Evolutionary conservation across 2,888 invertebrate species (phyloP), one percentile per base, ranked within the genome.

Genomic region (Podabrus alpinus): DNA sequence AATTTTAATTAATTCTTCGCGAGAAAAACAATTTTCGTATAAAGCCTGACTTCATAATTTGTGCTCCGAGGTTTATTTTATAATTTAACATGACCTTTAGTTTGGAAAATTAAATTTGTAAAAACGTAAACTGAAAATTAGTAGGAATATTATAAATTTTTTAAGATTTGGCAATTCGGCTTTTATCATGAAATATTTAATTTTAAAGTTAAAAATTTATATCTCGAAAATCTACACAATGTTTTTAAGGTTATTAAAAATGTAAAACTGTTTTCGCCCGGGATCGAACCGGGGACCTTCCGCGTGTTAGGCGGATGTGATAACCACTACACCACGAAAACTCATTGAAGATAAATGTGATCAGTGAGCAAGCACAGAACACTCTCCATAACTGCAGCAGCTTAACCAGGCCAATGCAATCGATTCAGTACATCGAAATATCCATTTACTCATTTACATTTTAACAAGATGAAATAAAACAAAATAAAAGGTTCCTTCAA

Each of bases 291-390:
- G 93, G 93, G 93, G 94, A 91, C 94, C 94, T 94, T 93, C 93
- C 93, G 94, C 94, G 94, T 94, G 94, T 94, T 93, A 94, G 93
- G 94, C 94, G 93, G 93, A 93, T 93, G 94, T 94, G 94, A 94
- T 94, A 94, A 94, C 94, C 94, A 92, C 94, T 94, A 93, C 93
- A 93, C 93, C 93, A 94, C 93, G 93, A 92, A 93, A 93, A 93
- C 92, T 45, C 9, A 0, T 7, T 45, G 45, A n/a, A 9, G 7
- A 7, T n/a, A 0, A 7, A 45, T 7, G 45, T n/a, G n/a, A 7
- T n/a, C 7, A 0, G n/a, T 3, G 13, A 29, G 29, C 29, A 29
- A 5, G n/a, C 29, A 13, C n/a, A n/a, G 29, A 0, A 29, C n/a
- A n/a, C n/a, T n/a, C n/a, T n/a, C n/a, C n/a, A n/a, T n/a, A n/a